Evolutionary conservation across 2,113 vertebrate genomes (phyloP).

Genomic region (Thinocorus orbignyianus): DNA sequence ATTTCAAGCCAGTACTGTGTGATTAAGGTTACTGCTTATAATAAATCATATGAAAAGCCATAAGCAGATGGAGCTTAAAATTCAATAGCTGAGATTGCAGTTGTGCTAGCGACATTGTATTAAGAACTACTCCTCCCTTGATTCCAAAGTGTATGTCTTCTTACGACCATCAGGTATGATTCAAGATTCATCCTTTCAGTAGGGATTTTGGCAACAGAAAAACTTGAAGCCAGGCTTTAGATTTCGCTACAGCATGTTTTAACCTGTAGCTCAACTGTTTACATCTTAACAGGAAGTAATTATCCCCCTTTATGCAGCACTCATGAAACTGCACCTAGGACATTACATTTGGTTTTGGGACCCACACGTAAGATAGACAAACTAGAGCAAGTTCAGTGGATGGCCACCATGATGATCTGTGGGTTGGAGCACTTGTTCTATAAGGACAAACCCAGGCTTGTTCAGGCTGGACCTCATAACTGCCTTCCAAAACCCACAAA

Average conservation of each 20-base stretch:
- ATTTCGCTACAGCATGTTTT: neutral
- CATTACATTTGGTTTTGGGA: neutral
- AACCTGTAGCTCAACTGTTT: neutral
- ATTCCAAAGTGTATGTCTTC: neutral
- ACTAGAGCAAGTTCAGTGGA: neutral
- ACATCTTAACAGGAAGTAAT: neutral
- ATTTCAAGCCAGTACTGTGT: neutral
- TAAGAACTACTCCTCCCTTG: neutral
- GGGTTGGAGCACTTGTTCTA: neutral
- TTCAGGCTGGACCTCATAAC: neutral
- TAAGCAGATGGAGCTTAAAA: constrained; percentile 5
- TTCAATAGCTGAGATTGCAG: neutral
- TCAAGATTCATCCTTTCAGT: neutral
- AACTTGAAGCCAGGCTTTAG: neutral
- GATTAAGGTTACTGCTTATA: neutral
- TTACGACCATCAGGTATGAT: neutral
- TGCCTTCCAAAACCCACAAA: neutral
- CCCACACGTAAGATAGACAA: rapidly evolving
- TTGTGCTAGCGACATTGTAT: neutral
- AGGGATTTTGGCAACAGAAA: neutral
- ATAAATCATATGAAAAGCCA: neutral
- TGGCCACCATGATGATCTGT: rapidly evolving
- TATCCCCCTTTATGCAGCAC: neutral
- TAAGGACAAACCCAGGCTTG: neutral
- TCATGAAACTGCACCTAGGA: neutral